Percentiles rank a stretch among this genome's conserved stretches.
These are phyloP conservation scores for Sebastes goodei DNA, from an alignment of 2,797 vertebrate species.

Conservation along the genomic window DNA sequence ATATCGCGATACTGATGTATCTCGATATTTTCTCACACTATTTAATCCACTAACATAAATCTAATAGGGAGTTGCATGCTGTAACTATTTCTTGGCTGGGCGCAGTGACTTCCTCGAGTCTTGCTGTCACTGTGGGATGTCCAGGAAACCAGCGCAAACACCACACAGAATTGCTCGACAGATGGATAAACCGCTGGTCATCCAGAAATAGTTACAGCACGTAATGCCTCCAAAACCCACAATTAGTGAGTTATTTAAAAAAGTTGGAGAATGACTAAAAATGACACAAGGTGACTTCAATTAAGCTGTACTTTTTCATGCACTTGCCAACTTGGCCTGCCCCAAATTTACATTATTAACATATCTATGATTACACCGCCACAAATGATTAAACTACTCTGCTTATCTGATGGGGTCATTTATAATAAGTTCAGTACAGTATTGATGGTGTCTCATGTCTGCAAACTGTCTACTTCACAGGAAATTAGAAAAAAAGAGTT, in stretches of 20 bases:
- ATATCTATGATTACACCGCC: conserved; percentile 16
- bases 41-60: no score
- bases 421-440: conserved; percentile 1
- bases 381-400: conserved; percentile 16
- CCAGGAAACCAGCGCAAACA: neutral
- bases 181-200: neutral
- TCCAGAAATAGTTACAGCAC: neutral
- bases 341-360: conserved; percentile 7
- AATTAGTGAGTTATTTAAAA: neutral
- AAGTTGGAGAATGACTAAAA: neutral
- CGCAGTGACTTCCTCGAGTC: neutral
- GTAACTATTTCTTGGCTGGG: neutral
- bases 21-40: no score
- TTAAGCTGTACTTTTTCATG: neutral
- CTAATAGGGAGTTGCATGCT: no score
- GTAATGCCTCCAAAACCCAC: neutral
- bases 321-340: neutral
- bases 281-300: neutral
- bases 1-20: no score
- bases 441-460: conserved; percentile 2
- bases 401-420: conserved; percentile 30
- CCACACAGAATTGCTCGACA: neutral
- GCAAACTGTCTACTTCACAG: neutral
- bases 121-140: neutral
- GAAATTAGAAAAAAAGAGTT: conserved; percentile 19